Evolutionary conservation across 1,140 invertebrate species (phyloP).

Genomic region (Drosophila pruinosa): DNA sequence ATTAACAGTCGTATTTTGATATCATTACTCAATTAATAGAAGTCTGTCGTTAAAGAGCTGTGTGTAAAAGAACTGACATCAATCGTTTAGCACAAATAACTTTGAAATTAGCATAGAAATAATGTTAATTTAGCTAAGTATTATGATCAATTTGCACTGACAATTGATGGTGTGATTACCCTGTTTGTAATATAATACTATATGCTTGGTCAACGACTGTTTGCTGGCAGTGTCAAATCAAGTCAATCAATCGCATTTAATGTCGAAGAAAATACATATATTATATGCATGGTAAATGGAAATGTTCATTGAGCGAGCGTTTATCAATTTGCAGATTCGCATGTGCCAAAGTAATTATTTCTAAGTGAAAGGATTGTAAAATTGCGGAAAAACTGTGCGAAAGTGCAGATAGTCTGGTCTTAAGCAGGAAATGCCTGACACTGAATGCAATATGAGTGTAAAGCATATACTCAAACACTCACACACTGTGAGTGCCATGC

Average conservation of each 20-base stretch:
- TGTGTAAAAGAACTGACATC: too few relatives aligned
- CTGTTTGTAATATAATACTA: too few relatives aligned
- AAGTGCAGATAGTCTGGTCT: conserved; percentile 18
- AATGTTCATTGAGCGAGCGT: background rate
- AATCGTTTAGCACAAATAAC: too few relatives aligned
- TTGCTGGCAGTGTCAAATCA: background rate
- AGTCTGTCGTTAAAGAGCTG: too few relatives aligned
- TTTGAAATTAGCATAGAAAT: background rate
- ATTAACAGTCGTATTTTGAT: too few relatives aligned
- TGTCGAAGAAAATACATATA: background rate
- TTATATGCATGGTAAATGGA: too few relatives aligned
- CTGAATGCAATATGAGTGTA: background rate
- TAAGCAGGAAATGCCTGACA: conserved; percentile 32
- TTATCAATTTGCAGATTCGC: conserved; percentile 8
- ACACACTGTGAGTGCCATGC: background rate
- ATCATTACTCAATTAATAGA: too few relatives aligned
- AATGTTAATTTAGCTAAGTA: background rate
- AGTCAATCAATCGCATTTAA: background rate
- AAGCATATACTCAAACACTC: background rate
- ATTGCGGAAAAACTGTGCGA: conserved; percentile 37
- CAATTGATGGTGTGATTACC: background rate
- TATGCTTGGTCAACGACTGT: background rate
- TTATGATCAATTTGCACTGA: background rate
- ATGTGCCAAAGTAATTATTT: conserved; percentile 20
- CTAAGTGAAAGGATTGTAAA: conserved; percentile 37